phyloP scores from a whole-genome alignment of 2,113 vertebrate genomes.

The Nesogale talazaci region DNA sequence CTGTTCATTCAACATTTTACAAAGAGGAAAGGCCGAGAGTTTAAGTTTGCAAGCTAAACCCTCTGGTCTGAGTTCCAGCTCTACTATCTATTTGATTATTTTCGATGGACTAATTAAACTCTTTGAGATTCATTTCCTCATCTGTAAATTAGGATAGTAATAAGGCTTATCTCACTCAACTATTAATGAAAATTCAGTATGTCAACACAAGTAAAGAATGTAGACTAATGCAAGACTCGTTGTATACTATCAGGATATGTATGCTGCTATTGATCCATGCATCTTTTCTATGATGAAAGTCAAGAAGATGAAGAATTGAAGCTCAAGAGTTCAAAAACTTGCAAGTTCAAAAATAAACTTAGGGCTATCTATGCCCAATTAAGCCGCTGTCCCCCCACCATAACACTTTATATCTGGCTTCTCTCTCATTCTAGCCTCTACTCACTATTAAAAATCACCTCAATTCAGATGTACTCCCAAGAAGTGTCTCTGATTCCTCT shows the following conservation, averaged over 20 bases:
- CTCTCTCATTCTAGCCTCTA: not conserved
- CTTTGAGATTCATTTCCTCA: conserved; percentile 36
- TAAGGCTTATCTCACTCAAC: not conserved
- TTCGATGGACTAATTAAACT: not conserved
- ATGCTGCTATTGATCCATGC: not conserved
- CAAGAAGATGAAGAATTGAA: not conserved
- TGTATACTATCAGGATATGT: not conserved
- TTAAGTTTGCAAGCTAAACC: not conserved
- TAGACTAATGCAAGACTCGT: not conserved
- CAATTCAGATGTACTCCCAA: not conserved
- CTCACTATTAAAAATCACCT: not conserved
- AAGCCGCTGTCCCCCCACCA: not conserved
- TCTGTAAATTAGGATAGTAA: conserved; percentile 6
- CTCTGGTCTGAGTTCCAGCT: not conserved
- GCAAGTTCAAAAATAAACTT: too few species aligned
- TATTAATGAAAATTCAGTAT: not conserved
- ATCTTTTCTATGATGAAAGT: not conserved
- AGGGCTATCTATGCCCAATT: not conserved
- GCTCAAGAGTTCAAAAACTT: not conserved
- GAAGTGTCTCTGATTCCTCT: not conserved
- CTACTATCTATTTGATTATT: not conserved
- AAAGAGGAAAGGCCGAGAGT: not conserved
- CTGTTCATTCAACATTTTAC: not conserved
- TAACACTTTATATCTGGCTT: not conserved
- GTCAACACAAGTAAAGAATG: not conserved